Evolutionary conservation across 1,140 invertebrate species (phyloP).

Genomic region (Sarcophaga bullata): DNA sequence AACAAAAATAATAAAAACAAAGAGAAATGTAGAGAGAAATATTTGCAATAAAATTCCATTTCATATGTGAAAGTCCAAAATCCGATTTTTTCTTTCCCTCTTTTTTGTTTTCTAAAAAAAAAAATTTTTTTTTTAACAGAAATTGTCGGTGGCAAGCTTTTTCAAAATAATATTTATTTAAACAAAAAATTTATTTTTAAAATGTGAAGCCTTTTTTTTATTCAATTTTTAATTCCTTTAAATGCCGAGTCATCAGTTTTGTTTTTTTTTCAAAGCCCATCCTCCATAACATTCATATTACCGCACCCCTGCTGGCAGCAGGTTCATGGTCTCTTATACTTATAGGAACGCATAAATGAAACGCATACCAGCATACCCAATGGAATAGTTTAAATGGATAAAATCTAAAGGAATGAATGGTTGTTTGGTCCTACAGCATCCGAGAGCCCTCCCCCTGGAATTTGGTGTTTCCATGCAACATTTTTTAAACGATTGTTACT

Average conservation of each 20-base stretch:
- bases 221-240: conserved; percentile 19
- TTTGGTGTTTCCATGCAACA: too few relatives aligned
- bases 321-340: not conserved
- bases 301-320: not conserved
- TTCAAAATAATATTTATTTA: too few relatives aligned
- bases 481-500: too few relatives aligned
- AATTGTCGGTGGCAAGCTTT: not conserved
- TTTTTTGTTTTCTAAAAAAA: not conserved
- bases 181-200: not conserved
- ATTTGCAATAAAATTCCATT: conserved; percentile 14
- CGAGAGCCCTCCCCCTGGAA: too few relatives aligned
- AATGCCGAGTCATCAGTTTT: conserved; percentile 32
- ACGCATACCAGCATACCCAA: not conserved
- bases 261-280: not conserved
- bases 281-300: not conserved
- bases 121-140: not conserved
- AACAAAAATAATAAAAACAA: not conserved
- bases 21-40: not conserved
- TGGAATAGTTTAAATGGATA: not conserved
- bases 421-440: too few relatives aligned
- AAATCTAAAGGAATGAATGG: too few relatives aligned
- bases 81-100: not conserved
- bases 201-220: not conserved
- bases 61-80: not conserved
- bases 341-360: not conserved